These are phyloP conservation scores for Temnothorax unifasciatus DNA, from an alignment of 2,888 invertebrate species.

Conservation along the genomic window DNA sequence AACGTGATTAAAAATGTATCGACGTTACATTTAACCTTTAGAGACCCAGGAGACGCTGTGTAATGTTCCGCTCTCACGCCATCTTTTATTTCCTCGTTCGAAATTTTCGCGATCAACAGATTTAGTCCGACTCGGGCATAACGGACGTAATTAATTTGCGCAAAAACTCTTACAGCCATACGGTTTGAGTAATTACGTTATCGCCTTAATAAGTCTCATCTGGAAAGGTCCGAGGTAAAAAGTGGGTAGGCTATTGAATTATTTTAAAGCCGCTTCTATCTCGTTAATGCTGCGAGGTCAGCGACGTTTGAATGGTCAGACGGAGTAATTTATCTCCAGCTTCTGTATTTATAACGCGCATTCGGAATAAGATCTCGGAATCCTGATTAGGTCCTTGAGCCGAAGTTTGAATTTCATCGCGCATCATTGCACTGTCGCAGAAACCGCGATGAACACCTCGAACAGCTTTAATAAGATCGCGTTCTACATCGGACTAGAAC, in stretches of 20 bases:
- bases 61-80: conserved; percentile 21
- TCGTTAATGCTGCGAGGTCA: conserved; percentile 24
- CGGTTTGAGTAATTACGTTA: conserved; percentile 30
- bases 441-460: neutral
- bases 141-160: conserved; percentile 34
- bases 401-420: conserved; percentile 38
- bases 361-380: conserved; percentile 1
- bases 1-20: conserved; percentile 53
- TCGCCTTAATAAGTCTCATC: conserved; percentile 17
- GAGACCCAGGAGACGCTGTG: conserved; percentile 5
- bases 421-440: conserved; percentile 26
- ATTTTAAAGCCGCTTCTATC: conserved; percentile 32
- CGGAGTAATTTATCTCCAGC: conserved; percentile 21
- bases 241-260: conserved; percentile 31
- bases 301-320: conserved; percentile 7
- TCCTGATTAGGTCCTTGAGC: conserved; percentile 5
- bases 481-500: conserved; percentile 28
- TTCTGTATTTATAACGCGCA: conserved; percentile 25
- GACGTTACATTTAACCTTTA: conserved; percentile 51
- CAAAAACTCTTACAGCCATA: conserved; percentile 21
- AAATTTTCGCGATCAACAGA: conserved; percentile 22
- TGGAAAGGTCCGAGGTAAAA: conserved; percentile 8
- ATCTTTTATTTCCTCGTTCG: conserved; percentile 14
- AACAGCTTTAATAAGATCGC: conserved; percentile 39
- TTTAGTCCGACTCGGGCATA: neutral